Conservation (phyloP, 1,140 invertebrate genomes). For the Yoshiicerus persimilis region DNA sequence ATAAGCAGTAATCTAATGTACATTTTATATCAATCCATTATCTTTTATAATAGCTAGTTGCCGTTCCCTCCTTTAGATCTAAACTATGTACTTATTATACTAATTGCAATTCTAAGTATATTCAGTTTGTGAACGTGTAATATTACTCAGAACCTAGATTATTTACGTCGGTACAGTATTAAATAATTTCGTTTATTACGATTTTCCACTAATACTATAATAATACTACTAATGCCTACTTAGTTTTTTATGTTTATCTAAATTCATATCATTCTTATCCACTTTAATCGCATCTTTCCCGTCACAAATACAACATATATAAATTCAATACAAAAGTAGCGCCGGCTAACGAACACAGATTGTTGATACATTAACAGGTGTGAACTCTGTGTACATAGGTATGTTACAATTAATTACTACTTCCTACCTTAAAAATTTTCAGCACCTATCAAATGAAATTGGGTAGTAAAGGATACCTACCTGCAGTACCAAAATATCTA, state of each 20-base stretch:
- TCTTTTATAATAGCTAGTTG: background rate
- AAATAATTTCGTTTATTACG: background rate
- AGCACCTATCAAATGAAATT: too few relatives aligned
- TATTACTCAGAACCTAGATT: background rate
- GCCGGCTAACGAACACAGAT: background rate
- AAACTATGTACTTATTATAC: background rate
- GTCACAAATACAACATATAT: background rate
- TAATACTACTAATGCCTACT: too few relatives aligned
- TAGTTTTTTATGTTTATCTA: background rate
- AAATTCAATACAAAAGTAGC: background rate
- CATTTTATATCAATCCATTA: background rate
- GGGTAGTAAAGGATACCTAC: background rate
- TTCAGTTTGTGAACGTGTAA: background rate
- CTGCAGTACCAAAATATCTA: too few relatives aligned
- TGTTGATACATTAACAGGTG: background rate
- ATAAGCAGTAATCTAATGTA: too few relatives aligned
- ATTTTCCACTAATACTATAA: background rate
- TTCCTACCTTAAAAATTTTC: background rate
- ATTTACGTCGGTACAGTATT: background rate
- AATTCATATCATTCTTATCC: too few relatives aligned
- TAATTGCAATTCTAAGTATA: background rate
- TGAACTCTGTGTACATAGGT: too few relatives aligned
- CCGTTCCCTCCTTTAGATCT: background rate
- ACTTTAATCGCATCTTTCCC: background rate
- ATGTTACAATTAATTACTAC: too few relatives aligned